These are phyloP conservation scores for Malurus splendens DNA, from an alignment of 2,797 vertebrate genomes.

Conservation along the genomic window DNA sequence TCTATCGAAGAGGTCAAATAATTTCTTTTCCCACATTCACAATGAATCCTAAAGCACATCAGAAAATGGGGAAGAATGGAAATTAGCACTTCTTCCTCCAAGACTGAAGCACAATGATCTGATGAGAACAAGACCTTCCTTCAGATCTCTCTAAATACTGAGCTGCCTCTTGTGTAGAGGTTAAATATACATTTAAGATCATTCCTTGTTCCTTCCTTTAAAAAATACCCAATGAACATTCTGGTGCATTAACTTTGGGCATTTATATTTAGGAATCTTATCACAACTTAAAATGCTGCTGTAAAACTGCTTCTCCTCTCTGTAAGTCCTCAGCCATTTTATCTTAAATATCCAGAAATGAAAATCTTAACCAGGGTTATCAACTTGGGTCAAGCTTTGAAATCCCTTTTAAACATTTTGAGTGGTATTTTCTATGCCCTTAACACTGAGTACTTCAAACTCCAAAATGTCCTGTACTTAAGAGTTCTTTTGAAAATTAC, in stretches of 20 bases:
- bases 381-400: neutral
- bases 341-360: neutral
- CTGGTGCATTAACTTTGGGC: neutral
- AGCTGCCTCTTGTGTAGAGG: neutral
- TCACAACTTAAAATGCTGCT: neutral
- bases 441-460: neutral
- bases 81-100: neutral
- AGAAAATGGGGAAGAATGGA: neutral
- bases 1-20: neutral
- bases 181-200: neutral
- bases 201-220: neutral
- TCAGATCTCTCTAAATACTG: neutral
- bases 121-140: neutral
- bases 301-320: neutral
- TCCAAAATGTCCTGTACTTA: neutral
- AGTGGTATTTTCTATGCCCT: neutral
- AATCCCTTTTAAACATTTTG: neutral
- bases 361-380: neutral
- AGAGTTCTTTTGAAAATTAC: neutral
- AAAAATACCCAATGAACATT: neutral
- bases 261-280: neutral
- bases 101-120: neutral
- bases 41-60: neutral
- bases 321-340: neutral
- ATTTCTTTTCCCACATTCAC: neutral